Conservation (phyloP, 2,797 vertebrate species). For the Linurgus olivaceus region DNA sequence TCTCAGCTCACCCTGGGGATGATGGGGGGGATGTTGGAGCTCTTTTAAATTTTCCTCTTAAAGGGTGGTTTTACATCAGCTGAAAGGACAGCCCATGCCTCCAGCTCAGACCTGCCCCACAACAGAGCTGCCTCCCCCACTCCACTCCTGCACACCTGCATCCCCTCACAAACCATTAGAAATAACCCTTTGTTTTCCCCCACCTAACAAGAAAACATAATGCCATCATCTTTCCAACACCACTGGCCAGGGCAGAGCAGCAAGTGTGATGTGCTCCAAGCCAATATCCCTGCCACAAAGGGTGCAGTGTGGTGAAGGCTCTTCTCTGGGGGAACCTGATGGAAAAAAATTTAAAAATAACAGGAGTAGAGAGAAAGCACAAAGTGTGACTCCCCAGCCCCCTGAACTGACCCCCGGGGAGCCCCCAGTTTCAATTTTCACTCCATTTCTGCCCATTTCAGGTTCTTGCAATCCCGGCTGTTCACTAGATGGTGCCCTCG, state of each 20-base stretch:
- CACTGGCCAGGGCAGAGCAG: background rate
- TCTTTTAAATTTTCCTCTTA: background rate
- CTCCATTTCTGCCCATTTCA: background rate
- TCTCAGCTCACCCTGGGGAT: background rate
- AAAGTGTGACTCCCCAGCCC: background rate
- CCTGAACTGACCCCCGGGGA: background rate
- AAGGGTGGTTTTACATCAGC: background rate
- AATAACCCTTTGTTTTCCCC: fast-evolving
- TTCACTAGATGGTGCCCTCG: slow-evolving; percentile 68
- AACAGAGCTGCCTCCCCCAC: background rate
- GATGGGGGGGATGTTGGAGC: background rate
- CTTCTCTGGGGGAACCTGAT: background rate
- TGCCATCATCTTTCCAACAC: no score
- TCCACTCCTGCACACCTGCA: fast-evolving
- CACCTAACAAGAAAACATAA: background rate
- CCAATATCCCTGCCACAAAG: background rate
- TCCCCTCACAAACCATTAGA: background rate
- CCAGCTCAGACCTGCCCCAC: background rate
- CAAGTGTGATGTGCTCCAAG: background rate
- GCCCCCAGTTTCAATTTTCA: background rate
- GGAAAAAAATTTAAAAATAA: background rate
- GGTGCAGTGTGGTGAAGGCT: fast-evolving
- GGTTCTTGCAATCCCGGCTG: background rate
- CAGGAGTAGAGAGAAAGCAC: background rate
- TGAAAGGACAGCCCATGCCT: background rate